phyloP scores from a whole-genome alignment of 2,113 vertebrate species.

The Synchiropus splendidus region DNA sequence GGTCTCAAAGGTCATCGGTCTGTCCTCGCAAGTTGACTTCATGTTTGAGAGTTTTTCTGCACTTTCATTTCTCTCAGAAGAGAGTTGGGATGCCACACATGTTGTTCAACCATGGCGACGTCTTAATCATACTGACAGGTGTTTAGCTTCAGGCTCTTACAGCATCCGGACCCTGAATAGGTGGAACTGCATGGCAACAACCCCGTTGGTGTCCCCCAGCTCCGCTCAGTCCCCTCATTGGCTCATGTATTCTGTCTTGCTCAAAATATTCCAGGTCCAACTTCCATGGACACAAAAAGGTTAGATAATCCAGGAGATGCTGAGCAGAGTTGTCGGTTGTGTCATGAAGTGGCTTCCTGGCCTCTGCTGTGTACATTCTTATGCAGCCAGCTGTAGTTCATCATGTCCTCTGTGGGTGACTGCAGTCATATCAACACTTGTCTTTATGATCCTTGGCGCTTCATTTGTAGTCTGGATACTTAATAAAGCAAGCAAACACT shows the following conservation, averaged over 20 bases:
- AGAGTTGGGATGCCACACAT: too few species aligned
- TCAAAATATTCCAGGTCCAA: constrained; percentile 9
- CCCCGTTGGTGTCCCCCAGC: neutral
- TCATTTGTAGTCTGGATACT: too few species aligned
- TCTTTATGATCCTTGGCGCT: neutral
- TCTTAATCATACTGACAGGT: too few species aligned
- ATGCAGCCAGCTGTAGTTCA: constrained; percentile 8
- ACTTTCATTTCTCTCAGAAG: too few species aligned
- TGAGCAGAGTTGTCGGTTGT: constrained; percentile 20
- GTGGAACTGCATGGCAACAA: constrained; percentile 31
- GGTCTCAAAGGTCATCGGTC: too few species aligned
- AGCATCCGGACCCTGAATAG: constrained; percentile 11
- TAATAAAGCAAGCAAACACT: too few species aligned
- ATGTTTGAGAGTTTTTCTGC: too few species aligned
- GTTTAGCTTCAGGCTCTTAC: neutral
- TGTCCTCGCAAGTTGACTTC: too few species aligned
- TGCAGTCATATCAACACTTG: constrained; percentile 11
- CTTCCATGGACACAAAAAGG: too few species aligned
- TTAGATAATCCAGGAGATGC: constrained; percentile 18
- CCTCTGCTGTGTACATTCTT: constrained; percentile 12
- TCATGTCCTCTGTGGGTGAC: constrained; percentile 5
- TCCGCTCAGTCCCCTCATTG: constrained; percentile 8
- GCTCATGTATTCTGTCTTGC: constrained; percentile 8
- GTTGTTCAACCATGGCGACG: too few species aligned
- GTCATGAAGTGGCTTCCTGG: constrained; percentile 4